Percentiles rank a stretch among this genome's conserved stretches.
Evolutionary conservation across 2,797 vertebrate species (phyloP).

Genomic region (Hypotaenidia philippensis): DNA sequence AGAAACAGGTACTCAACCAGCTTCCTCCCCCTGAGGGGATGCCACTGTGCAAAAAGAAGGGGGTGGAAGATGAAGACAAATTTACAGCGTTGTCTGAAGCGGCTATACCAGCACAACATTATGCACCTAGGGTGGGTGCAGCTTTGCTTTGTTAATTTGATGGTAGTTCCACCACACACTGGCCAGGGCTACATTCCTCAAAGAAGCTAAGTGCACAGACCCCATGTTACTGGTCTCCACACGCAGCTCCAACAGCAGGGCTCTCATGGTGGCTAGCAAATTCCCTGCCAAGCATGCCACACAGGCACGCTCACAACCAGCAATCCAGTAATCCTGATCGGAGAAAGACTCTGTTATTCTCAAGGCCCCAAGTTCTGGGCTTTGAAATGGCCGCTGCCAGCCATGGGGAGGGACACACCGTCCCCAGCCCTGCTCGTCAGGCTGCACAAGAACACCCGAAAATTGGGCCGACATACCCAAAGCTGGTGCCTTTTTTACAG

Average conservation of each 20-base stretch:
- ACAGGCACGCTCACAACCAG: fast-evolving
- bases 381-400: background rate
- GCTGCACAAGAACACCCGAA: background rate
- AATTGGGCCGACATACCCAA: background rate
- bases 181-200: background rate
- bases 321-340: background rate
- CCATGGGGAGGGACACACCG: background rate
- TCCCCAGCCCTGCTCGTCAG: fast-evolving
- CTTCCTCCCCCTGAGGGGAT: background rate
- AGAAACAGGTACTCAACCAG: background rate
- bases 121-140: fast-evolving
- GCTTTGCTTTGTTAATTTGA: background rate
- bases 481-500: background rate
- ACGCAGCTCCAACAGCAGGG: fast-evolving
- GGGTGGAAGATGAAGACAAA: background rate
- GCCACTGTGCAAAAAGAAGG: background rate
- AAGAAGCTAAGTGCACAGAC: background rate
- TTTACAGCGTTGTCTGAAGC: background rate
- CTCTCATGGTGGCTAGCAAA: fast-evolving
- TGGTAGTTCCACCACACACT: background rate
- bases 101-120: background rate
- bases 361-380: background rate
- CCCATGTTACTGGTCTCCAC: fast-evolving
- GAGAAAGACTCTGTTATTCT: background rate
- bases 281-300: background rate